phyloP scores from a whole-genome alignment of 2,888 invertebrate genomes.

The Drosophila gaucha region DNA sequence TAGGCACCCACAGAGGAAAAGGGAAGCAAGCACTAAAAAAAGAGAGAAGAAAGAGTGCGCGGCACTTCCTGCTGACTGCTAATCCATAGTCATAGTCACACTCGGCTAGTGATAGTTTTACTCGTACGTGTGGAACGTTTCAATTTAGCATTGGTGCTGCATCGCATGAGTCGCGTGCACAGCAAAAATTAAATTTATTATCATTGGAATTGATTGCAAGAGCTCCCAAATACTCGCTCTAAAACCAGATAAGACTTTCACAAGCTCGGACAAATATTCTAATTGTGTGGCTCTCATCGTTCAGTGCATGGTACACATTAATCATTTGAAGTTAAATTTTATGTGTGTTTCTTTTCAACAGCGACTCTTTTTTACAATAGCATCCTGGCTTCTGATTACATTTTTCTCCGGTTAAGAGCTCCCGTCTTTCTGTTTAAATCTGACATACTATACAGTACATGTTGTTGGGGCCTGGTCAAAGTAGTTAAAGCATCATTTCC shows the following conservation, averaged over 20 bases:
- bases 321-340: slow-evolving; percentile 13
- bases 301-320: background rate
- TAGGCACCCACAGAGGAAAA: slow-evolving; percentile 7
- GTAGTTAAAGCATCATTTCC: slow-evolving; percentile 81
- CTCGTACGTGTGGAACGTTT: slow-evolving; percentile 79
- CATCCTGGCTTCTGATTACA: slow-evolving; percentile 12
- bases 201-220: slow-evolving; percentile 77
- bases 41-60: slow-evolving; percentile 20
- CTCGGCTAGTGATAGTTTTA: slow-evolving; percentile 77
- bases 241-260: background rate
- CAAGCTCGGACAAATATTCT: slow-evolving; percentile 7
- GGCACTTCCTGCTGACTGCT: slow-evolving; percentile 69
- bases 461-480: slow-evolving; percentile 48
- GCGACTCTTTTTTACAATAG: background rate
- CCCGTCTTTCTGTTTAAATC: background rate
- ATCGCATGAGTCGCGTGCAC: slow-evolving; percentile 54
- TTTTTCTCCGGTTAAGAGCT: background rate
- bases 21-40: slow-evolving; percentile 1
- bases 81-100: slow-evolving; percentile 77
- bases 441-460: slow-evolving; percentile 32
- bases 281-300: background rate
- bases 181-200: slow-evolving; percentile 77
- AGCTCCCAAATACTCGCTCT: slow-evolving; percentile 4
- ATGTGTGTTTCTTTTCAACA: background rate
- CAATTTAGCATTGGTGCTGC: slow-evolving; percentile 61